Conservation (phyloP, 2,888 invertebrate genomes). For the Drosophila falleni region DNA sequence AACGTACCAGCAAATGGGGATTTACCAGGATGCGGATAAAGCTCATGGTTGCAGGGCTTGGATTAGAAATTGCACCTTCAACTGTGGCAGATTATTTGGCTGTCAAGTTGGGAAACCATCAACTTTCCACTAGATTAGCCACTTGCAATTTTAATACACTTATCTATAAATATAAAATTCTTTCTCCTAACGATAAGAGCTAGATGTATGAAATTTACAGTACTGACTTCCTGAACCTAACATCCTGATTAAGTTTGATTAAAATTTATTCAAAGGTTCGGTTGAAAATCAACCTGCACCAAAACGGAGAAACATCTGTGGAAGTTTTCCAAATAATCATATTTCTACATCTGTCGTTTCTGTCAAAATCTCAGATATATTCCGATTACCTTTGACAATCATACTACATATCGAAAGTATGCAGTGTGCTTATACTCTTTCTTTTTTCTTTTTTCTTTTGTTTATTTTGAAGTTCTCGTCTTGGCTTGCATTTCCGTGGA, state of each 20-base stretch:
- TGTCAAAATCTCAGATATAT: background rate
- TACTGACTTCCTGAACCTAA: no score
- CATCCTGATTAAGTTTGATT: no score
- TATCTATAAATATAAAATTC: slow-evolving; percentile 1
- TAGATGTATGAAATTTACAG: background rate
- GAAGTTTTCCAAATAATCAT: no score
- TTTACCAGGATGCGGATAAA: slow-evolving; percentile 23
- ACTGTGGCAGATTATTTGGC: slow-evolving; percentile 18
- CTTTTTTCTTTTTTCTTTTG: slow-evolving; percentile 25
- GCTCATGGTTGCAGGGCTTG: slow-evolving; percentile 24
- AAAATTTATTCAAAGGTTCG: no score
- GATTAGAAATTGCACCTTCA: slow-evolving; percentile 50
- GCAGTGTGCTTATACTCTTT: slow-evolving; percentile 1
- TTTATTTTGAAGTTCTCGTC: slow-evolving; percentile 52
- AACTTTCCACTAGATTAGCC: slow-evolving; percentile 63
- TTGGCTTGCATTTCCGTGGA: slow-evolving; percentile 46
- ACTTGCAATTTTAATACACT: slow-evolving; percentile 27
- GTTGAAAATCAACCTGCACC: no score
- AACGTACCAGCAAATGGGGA: slow-evolving; percentile 24
- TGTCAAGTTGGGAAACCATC: slow-evolving; percentile 12
- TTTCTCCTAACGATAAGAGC: background rate
- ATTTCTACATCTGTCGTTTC: no score
- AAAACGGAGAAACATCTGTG: no score
- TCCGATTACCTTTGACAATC: slow-evolving; percentile 3
- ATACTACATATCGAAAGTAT: background rate